These are phyloP conservation scores for Coluber constrictor DNA, from an alignment of 2,797 vertebrate species.

Conservation along the genomic window DNA sequence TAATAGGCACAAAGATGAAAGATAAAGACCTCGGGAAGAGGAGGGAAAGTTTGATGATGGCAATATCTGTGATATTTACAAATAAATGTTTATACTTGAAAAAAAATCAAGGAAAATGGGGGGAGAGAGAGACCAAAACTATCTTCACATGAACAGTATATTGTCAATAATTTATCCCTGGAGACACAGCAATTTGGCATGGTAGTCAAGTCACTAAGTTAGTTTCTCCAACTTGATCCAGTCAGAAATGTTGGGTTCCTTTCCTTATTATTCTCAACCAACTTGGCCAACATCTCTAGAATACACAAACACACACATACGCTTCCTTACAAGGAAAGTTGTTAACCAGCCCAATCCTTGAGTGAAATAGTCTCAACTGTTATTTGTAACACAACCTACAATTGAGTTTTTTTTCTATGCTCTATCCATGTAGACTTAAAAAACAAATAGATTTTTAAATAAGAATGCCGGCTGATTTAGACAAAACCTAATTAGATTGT, in stretches of 20 bases:
- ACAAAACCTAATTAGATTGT: not conserved
- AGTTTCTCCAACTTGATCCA: not conserved
- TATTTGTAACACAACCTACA: not conserved
- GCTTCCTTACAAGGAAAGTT: not conserved
- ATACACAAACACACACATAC: not conserved
- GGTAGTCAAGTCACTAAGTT: not conserved
- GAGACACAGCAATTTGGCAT: not conserved
- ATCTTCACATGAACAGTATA: not conserved
- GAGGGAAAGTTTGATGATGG: not conserved
- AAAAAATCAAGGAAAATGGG: not conserved
- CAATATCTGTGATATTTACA: constrained; percentile 16
- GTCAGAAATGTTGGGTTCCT: not conserved
- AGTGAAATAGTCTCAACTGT: constrained; percentile 5
- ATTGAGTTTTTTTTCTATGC: not conserved
- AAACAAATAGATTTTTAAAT: not conserved
- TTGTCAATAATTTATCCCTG: not conserved
- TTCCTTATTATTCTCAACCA: not conserved
- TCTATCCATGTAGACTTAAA: not conserved
- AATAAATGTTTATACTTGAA: constrained; percentile 14
- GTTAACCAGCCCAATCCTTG: not conserved
- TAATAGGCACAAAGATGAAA: constrained; percentile 24
- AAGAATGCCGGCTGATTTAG: not conserved
- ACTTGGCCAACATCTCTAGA: not conserved
- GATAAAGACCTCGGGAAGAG: not conserved
- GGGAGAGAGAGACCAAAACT: not conserved